These are phyloP conservation scores for Argynnis bischoffii DNA, from an alignment of 2,888 invertebrate genomes.

Conservation along the genomic window DNA sequence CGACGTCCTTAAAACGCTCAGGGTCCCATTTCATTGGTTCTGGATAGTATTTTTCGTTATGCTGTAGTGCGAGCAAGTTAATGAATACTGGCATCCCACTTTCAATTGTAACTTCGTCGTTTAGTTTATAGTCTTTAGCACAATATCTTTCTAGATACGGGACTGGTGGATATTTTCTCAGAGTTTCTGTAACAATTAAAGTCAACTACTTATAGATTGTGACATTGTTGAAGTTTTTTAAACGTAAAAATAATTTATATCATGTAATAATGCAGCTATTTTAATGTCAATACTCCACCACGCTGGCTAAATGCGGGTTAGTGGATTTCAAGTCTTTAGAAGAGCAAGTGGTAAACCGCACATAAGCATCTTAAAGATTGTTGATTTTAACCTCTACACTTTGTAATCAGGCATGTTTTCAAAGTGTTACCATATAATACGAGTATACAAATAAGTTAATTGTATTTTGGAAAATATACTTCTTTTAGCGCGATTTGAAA, in stretches of 20 bases:
- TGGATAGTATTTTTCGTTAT: slow-evolving; percentile 55
- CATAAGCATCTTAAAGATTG: too few relatives aligned
- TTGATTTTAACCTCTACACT: not conserved
- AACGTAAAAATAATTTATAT: too few relatives aligned
- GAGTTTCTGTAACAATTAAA: slow-evolving; percentile 55
- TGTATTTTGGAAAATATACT: too few relatives aligned
- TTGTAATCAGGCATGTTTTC: too few relatives aligned
- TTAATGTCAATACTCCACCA: too few relatives aligned
- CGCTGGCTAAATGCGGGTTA: not conserved
- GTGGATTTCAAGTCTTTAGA: not conserved
- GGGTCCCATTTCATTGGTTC: slow-evolving; percentile 63
- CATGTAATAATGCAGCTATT: too few relatives aligned
- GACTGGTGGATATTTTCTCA: slow-evolving; percentile 60
- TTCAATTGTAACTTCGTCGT: slow-evolving; percentile 56
- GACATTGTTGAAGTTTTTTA: not conserved
- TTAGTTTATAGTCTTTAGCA: slow-evolving; percentile 52
- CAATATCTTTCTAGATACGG: slow-evolving; percentile 60
- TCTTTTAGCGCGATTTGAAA: too few relatives aligned
- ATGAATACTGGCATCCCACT: slow-evolving; percentile 59
- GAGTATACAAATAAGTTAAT: too few relatives aligned
- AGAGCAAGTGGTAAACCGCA: too few relatives aligned
- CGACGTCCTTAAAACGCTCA: slow-evolving; percentile 52
- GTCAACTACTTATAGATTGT: not conserved
- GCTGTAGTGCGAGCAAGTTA: slow-evolving; percentile 60
- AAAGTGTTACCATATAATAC: too few relatives aligned